These are phyloP conservation scores for Thumatha senex DNA, from an alignment of 2,888 invertebrate genomes.

Conservation along the genomic window DNA sequence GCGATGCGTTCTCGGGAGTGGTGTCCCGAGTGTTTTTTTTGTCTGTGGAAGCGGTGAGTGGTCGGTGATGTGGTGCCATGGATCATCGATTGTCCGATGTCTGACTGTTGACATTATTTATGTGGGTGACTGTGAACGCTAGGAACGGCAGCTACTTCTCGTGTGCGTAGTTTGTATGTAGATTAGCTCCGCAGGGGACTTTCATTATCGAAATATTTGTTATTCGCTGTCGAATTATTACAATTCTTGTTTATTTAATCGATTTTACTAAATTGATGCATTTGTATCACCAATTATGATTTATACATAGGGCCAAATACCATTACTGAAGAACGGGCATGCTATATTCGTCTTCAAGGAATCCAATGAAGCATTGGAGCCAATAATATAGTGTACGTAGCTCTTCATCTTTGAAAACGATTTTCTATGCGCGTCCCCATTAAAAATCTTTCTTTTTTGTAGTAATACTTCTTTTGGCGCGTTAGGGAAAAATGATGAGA, in stretches of 20 bases:
- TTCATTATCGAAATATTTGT: constrained; percentile 5
- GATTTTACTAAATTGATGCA: too few species aligned
- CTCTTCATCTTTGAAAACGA: too few species aligned
- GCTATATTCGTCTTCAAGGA: too few species aligned
- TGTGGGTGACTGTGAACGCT: constrained; percentile 51
- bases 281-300: too few species aligned
- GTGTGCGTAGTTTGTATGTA: constrained; percentile 36
- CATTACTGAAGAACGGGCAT: too few species aligned
- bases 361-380: too few species aligned
- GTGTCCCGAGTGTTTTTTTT: constrained; percentile 49
- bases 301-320: too few species aligned
- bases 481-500: too few species aligned
- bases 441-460: too few species aligned
- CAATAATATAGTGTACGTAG: too few species aligned
- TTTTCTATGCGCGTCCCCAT: too few species aligned
- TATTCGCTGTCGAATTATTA: not conserved
- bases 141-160: constrained; percentile 54
- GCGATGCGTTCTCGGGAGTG: constrained; percentile 71
- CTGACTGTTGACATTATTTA: constrained; percentile 70
- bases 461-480: too few species aligned
- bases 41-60: constrained; percentile 55
- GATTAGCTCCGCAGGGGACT: constrained; percentile 35
- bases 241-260: not conserved
- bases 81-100: constrained; percentile 62
- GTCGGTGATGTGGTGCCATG: constrained; percentile 60